Evolutionary conservation across 2,888 invertebrate species (phyloP).

Genomic region (Volucella bombylans): DNA sequence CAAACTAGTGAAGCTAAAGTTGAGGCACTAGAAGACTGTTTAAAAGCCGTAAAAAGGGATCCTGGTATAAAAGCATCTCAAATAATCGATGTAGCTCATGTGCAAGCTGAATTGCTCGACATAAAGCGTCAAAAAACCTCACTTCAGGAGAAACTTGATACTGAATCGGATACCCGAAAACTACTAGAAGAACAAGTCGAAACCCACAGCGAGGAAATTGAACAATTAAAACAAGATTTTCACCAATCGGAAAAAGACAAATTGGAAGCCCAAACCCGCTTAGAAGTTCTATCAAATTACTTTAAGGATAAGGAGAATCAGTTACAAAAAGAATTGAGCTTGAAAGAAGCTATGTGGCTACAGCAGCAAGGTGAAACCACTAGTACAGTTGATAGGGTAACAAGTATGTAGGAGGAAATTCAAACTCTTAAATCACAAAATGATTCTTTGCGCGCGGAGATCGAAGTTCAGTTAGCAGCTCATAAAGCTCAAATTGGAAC

Average conservation of each 20-base stretch:
- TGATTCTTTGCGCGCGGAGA: conserved; percentile 89
- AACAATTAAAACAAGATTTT: conserved; percentile 84
- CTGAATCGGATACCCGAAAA: conserved; percentile 82
- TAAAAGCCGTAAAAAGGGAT: conserved; percentile 82
- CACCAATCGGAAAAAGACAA: conserved; percentile 87
- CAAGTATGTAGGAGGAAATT: conserved; percentile 90
- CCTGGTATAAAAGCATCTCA: conserved; percentile 82
- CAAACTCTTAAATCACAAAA: conserved; percentile 88
- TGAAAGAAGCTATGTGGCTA: conserved; percentile 90
- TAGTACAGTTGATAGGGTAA: conserved; percentile 90
- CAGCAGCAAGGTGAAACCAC: conserved; percentile 92
- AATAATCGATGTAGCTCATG: conserved; percentile 84
- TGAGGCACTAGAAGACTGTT: conserved; percentile 83
- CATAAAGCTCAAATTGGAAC: conserved; percentile 88
- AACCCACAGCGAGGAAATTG: conserved; percentile 83
- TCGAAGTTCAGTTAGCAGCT: conserved; percentile 91
- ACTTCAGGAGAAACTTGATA: conserved; percentile 82
- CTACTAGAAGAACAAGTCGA: conserved; percentile 82
- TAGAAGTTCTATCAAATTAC: conserved; percentile 93
- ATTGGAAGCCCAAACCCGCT: conserved; percentile 90
- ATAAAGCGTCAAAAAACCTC: conserved; percentile 84
- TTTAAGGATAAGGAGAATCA: conserved; percentile 95
- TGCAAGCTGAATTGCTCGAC: conserved; percentile 85
- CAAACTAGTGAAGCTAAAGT: conserved; percentile 81
- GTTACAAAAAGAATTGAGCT: conserved; percentile 90